Evolutionary conservation across 2,797 vertebrate genomes (phyloP), one percentile per base, ranked within the genome.

Genomic region (Nannoperca australis): DNA sequence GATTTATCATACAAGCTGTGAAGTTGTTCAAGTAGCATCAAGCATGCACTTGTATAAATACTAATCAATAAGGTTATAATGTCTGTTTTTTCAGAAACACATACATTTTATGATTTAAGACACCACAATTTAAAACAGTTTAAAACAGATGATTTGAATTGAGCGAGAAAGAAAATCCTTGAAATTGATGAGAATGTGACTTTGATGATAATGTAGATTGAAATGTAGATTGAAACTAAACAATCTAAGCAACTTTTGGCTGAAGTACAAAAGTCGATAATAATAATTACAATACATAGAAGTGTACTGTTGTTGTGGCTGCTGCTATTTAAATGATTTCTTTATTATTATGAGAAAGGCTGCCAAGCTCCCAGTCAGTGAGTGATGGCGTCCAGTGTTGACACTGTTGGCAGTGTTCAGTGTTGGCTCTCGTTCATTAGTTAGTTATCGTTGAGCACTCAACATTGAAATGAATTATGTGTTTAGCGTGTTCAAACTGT

Each of bases 1-100:
- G 68, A 75, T 83, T 88, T 79, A 89, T 64, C 61, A 47, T 54
- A 32, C 47, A 53, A 79, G 54, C 72, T 61, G 69, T 24, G 8
- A 11, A 67, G 69, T 63, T 69, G 53, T 76, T 77, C 27, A 66
- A 58, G 56, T n/a, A 18, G 58, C 73, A 66, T 65, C 65, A 51
- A 64, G 38, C 63, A 63, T 53, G 18, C 20, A 69, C 66, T 68
- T 70, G 17, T 27, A 36, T 42, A 22, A n/a, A 44, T 53, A 32
- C 45, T 13, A 22, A 45, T 53, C 40, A 49, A 54, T 50, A 40
- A 49, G 17, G 50, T 18, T 49, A 42, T 44, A 18, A 60, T 63
- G 42, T 67, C 15, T 45, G 18, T 7, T 24, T 74, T 3, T 51
- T 5, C 9, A 67, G 7, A 59, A 51, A 67, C 8, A 51, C 11